These are phyloP conservation scores for Todus mexicanus DNA, from an alignment of 2,797 vertebrate species.

Conservation along the genomic window DNA sequence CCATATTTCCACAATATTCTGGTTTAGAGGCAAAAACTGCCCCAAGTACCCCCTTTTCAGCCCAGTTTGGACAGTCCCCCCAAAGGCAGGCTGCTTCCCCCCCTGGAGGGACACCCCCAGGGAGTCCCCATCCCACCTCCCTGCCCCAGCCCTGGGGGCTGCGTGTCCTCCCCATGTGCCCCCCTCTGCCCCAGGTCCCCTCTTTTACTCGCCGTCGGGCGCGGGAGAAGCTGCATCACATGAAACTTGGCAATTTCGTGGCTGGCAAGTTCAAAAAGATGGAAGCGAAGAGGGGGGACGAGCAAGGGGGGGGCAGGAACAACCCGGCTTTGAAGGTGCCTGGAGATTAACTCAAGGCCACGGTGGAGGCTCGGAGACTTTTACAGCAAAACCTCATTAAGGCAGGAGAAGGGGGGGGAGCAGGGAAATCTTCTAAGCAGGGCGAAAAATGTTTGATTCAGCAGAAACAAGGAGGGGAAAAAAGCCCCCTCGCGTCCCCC, in stretches of 20 bases:
- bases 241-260: background rate
- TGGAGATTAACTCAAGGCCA: constrained; percentile 58
- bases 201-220: fast-evolving
- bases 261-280: constrained; percentile 33
- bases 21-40: background rate
- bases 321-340: constrained; percentile 39
- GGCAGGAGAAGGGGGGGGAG: background rate
- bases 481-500: background rate
- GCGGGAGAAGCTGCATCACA: fast-evolving
- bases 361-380: constrained; percentile 14
- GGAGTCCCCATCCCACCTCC: background rate
- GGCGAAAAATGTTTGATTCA: constrained; percentile 53
- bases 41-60: background rate
- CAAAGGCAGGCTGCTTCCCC: background rate
- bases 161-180: fast-evolving
- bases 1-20: background rate
- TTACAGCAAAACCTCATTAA: constrained; percentile 58
- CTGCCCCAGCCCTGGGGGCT: fast-evolving
- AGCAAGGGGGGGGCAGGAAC: background rate
- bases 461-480: constrained; percentile 48
- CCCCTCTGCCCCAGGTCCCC: fast-evolving
- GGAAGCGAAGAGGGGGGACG: background rate
- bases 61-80: background rate
- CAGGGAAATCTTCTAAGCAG: constrained; percentile 24
- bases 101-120: background rate